Base-by-base conservation (phyloP, 2,113 vertebrate species). In the Acanthochromis polyacanthus region DNA sequence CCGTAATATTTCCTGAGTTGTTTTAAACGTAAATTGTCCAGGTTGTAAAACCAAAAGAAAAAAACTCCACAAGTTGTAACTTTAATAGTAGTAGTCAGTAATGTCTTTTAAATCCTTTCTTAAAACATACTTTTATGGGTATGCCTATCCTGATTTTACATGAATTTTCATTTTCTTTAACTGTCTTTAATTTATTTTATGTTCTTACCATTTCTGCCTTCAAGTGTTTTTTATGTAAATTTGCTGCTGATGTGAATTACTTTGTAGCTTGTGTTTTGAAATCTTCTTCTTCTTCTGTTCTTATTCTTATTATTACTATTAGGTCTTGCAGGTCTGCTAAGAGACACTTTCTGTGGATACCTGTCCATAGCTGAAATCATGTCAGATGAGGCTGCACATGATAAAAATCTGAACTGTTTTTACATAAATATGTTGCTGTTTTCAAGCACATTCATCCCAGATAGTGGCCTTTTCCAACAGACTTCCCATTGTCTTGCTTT, bases 11-110 rank as follows among this genome's bases (percentile, higher is more conserved):
- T 72, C 72, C 45, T 43, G 7, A 22, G 52, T 87, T 85, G 78
- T 83, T 70, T 55, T 61, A 36, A 15, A 36, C 61, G 87, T 90
- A 75, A 83, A 86, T 89, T 87, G 90, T 85, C 84, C 78, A 89
- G 77, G 20, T 9, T 36, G 10, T 36, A 3, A 25, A 25, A 25
- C 25, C 68, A 60, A 28, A 45, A 69, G 74, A 81, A 58, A 79
- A 79, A 81, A 70, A 74, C 59, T 48, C 23, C 51, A 20, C 50
- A 16, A 48, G 46, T 2, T 9, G 32, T 9, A 36, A 8, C 2
- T 1, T 36, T 36, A 36, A 36, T 36, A 6, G 30, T 30, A 4
- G 30, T 30, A 30, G 4, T 4, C 4, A 30, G 30, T 30, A 4
- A 30, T 30, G 30, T 30, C 30, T 30, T 30, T 30, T 30, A 30